Evolutionary conservation across 2,888 invertebrate genomes (phyloP), one percentile per base, ranked within the genome.

Genomic region (Trichopria drosophilae): DNA sequence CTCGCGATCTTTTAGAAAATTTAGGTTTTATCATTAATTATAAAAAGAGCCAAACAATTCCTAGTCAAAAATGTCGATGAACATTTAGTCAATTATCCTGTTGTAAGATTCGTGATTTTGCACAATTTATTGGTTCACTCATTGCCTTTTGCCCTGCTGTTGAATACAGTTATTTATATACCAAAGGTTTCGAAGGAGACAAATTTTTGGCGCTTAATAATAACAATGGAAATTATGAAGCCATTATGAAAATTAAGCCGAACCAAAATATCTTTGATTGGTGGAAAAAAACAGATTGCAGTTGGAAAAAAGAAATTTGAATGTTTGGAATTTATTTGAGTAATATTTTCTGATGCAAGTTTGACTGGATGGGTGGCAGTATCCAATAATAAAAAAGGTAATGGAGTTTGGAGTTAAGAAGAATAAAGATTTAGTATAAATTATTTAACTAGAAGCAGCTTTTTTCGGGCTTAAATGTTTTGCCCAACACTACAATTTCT

Each of bases 271-370:
- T n/a, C n/a, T n/a, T n/a, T n/a, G n/a, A n/a, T n/a, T n/a, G n/a
- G n/a, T n/a, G n/a, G n/a, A n/a, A n/a, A n/a, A n/a, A n/a, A n/a
- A n/a, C n/a, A n/a, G n/a, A n/a, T n/a, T n/a, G 16, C 18, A 13
- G 4, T 19, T 24, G 19, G 18, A 3, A 36, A 26, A 12, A 46
- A 5, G 22, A 35, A 15, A 49, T 46, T 23, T 23, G 41, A 22
- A 46, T 20, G n/a, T 16, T 36, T 19, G 16, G 2, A 16, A 22
- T 51, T 37, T 19, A 23, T 9, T 18, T 5, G 35, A 9, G 46
- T 40, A 35, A 51, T 53, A 26, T 50, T 22, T n/a, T 52, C 50
- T 4, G 55, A 52, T 20, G 46, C 46, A n/a, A 53, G 52, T 12
- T 18, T 41, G 12, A 35, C 55, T 5, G 50, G 55, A 7, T 56